Conservation (phyloP, 2,888 invertebrate genomes). For the Drosophila rubida region DNA sequence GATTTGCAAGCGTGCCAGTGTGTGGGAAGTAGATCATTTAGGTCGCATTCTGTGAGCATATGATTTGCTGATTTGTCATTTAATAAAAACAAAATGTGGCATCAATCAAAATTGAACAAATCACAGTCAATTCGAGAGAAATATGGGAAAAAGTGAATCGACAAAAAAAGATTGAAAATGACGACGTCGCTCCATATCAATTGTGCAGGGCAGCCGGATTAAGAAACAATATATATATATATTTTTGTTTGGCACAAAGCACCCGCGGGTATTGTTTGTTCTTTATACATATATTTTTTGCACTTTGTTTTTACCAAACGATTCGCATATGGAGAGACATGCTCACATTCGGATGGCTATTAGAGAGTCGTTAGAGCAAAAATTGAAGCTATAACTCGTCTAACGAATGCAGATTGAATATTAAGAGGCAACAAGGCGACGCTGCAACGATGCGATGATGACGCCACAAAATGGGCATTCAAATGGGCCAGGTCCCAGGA, state of each 20-base stretch:
- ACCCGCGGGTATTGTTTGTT: neutral
- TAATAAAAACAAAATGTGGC: constrained; percentile 22
- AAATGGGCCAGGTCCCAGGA: neutral
- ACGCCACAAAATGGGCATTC: constrained; percentile 22
- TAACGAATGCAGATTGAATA: constrained; percentile 66
- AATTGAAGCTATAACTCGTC: constrained; percentile 64
- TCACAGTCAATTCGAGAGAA: constrained; percentile 17
- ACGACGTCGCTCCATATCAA: constrained; percentile 38
- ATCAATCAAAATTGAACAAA: constrained; percentile 17
- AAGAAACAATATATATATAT: constrained; percentile 62
- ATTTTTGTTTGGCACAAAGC: constrained; percentile 13
- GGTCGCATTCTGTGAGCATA: neutral
- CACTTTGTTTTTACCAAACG: constrained; percentile 20
- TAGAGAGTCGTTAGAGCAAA: constrained; percentile 58
- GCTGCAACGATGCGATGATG: constrained; percentile 24
- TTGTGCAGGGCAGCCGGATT: constrained; percentile 55
- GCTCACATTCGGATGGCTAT: constrained; percentile 40
- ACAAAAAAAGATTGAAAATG: constrained; percentile 18
- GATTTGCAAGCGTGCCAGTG: neutral
- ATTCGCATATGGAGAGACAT: constrained; percentile 19
- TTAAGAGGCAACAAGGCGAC: constrained; percentile 46
- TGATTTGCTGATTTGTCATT: constrained; percentile 22
- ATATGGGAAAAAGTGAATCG: constrained; percentile 17
- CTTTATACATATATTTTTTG: constrained; percentile 10
- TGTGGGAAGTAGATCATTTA: neutral